phyloP scores from a whole-genome alignment of 2,888 invertebrate species.

The Spialia ferax region DNA sequence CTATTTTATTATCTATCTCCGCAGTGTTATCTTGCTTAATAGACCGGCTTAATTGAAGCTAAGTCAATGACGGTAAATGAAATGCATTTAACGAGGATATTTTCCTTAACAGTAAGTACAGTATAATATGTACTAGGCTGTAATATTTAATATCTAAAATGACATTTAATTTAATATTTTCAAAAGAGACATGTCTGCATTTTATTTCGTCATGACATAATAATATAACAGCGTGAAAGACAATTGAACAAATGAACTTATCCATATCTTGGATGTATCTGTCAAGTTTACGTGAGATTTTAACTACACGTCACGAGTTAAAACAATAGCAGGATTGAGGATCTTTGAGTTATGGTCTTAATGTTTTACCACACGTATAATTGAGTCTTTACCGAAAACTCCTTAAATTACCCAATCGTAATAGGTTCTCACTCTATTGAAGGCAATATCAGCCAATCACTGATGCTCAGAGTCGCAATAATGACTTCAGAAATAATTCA shows the following conservation, averaged over 20 bases:
- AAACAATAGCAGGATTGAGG: too few relatives aligned
- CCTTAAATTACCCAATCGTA: neutral
- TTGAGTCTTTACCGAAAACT: neutral
- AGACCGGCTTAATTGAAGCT: constrained; percentile 9
- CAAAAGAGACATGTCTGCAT: too few relatives aligned
- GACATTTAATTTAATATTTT: too few relatives aligned
- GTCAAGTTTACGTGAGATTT: too few relatives aligned
- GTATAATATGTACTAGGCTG: too few relatives aligned
- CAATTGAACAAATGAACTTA: too few relatives aligned
- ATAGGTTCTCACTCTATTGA: neutral
- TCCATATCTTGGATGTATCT: too few relatives aligned
- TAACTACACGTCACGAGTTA: too few relatives aligned
- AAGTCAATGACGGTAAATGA: neutral
- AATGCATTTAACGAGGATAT: neutral
- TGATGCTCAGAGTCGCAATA: neutral
- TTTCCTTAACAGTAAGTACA: neutral
- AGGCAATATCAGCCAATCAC: neutral
- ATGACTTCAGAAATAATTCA: constrained; percentile 28
- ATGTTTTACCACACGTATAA: neutral
- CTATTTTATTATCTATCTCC: constrained; percentile 12
- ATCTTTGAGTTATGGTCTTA: too few relatives aligned
- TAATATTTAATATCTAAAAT: too few relatives aligned
- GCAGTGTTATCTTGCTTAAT: neutral
- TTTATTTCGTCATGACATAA: too few relatives aligned
- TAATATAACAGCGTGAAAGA: too few relatives aligned